Evolutionary conservation across 1,140 invertebrate species (phyloP), one percentile per base, ranked within the genome.

Genomic region (Atopsyche davidsoni): DNA sequence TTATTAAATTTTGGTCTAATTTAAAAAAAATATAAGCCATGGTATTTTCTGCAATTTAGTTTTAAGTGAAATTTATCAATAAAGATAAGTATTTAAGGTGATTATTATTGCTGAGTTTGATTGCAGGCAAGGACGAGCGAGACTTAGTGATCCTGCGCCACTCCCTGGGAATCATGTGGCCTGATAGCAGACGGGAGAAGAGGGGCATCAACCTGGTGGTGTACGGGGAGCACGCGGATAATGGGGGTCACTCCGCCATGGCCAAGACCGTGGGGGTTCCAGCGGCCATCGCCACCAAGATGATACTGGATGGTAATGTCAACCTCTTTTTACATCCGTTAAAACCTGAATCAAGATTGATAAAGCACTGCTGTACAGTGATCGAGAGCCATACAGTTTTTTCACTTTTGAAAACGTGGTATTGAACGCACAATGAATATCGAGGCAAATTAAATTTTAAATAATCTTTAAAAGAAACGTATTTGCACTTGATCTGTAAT

Each of bases 251-350:
- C 64, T 96, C 94, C 0, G 97, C 96, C 3, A 99, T 99, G 97
- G 92, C 96, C 1, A 85, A 90, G 61, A 96, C 93, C 13, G 97
- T 99, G 4, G 96, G 96, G 3, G 87, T 95, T 62, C 96, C 96
- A 0, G 84, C 91, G 3, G 96, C 92, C 4, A 98, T 99, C 60
- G 92, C 95, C 3, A 83, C 91, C 0, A 94, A 96, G 70, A 99
- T 99, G 96, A 80, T 99, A 21, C 73, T 98, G 3, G 91, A 96
- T 71, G 94, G 89, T 91, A 72, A 73, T 59, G 59, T n/a, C 2
- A n/a, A 3, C 16, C 11, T 4, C 4, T 39, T 39, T 19, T 28
- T n/a, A 28, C 24, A n/a, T n/a, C n/a, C n/a, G n/a, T n/a, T n/a
- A n/a, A n/a, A n/a, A n/a, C n/a, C n/a, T n/a, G n/a, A n/a, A n/a